Conservation (phyloP, 2,888 invertebrate species). For the Opisthograptis luteolata region DNA sequence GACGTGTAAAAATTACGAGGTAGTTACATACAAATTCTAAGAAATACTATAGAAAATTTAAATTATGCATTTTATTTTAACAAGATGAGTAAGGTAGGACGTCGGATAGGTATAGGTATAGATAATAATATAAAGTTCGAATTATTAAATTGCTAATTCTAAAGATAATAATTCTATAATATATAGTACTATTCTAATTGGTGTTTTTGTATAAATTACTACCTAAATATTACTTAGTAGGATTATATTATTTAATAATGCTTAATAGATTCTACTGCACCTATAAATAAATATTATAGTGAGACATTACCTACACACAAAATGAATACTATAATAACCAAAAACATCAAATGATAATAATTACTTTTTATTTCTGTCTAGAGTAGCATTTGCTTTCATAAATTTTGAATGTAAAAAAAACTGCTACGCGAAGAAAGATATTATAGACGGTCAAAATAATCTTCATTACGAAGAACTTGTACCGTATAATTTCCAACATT, state of each 20-base stretch:
- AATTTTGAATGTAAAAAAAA: background rate
- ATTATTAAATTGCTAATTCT: constrained; percentile 47
- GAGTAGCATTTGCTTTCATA: no score
- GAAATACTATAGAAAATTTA: constrained; percentile 48
- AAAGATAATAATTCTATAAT: constrained; percentile 53
- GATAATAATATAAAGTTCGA: constrained; percentile 46
- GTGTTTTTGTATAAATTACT: constrained; percentile 70
- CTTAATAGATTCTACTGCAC: constrained; percentile 25
- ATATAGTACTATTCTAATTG: constrained; percentile 62
- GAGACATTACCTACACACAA: constrained; percentile 1
- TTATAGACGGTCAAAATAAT: no score
- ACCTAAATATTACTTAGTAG: constrained; percentile 60
- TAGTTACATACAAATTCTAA: constrained; percentile 53
- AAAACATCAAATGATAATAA: background rate
- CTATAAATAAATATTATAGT: constrained; percentile 24
- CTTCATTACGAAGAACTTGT: no score
- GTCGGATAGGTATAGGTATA: constrained; percentile 20
- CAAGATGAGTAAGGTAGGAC: constrained; percentile 47
- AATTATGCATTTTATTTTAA: constrained; percentile 54
- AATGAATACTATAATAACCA: background rate
- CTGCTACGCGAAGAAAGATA: background rate
- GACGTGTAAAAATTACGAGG: constrained; percentile 53
- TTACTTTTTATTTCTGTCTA: background rate
- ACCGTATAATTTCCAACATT: background rate
- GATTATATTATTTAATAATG: constrained; percentile 39